Base-by-base conservation (phyloP, 2,888 invertebrate species). In the Mimumesa dahlbomi region DNA sequence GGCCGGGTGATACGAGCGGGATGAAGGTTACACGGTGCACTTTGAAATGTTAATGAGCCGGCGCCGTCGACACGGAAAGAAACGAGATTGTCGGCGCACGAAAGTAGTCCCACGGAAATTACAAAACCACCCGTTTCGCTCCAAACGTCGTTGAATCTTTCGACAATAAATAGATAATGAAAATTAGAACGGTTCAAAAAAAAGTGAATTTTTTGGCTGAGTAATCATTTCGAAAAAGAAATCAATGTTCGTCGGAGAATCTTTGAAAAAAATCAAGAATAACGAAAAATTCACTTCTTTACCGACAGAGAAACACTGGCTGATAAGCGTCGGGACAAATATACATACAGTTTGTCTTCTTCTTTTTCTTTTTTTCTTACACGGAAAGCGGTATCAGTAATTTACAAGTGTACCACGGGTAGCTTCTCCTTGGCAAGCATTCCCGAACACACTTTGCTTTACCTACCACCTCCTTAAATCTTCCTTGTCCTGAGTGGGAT, bases 1-100 rank as follows among this genome's bases (percentile, higher is more conserved):
- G 7, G n/a, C 6, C 29, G 29, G 7, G 9, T 6, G 2, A 53
- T n/a, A 62, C 18, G 29, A 22, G 14, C 19, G 31, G 6, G 18
- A 14, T 14, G 29, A 16, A 36, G 19, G 3, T 16, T 42, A 9
- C 42, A 6, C 11, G n/a, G 29, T 36, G 42, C 31, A 43, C 53
- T 43, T 52, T 50, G 43, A 52, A 64, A 58, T 67, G 67, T 71
- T 74, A 77, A 73, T 54, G 64, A 66, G 18, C 11, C 29, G 36
- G 58, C 43, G 22, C 25, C 19, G 29, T 25, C 38, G 19, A 6
- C 19, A 4, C 13, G 42, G 22, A 34, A 56, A 19, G 21, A 16
- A 54, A 38, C n/a, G n/a, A n/a, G n/a, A 19, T 3, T 9, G 38
- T 5, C 9, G 11, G 22, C 4, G 3, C n/a, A n/a, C n/a, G 7